phyloP scores from a whole-genome alignment of 2,797 vertebrate species.

The Orestias chungarensis region DNA sequence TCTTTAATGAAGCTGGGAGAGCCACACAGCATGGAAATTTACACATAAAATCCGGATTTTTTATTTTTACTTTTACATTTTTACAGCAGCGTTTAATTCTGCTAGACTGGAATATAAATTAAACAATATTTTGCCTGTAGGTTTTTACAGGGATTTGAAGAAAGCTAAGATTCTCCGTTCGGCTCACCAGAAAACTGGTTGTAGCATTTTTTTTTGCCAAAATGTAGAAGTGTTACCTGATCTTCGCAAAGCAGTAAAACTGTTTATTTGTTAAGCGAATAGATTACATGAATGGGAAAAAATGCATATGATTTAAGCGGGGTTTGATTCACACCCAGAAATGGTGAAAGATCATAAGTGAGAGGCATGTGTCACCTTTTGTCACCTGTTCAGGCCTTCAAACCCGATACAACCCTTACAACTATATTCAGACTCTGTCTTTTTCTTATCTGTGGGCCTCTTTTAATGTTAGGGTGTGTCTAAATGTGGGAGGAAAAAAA shows the following conservation, averaged over 20 bases:
- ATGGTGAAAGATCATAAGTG: not conserved
- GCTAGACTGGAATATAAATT: not conserved
- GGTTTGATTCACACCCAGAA: not conserved
- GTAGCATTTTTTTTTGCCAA: slow-evolving; percentile 20
- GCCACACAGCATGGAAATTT: not conserved
- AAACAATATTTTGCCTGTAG: slow-evolving; percentile 8
- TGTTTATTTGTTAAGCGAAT: slow-evolving; percentile 5
- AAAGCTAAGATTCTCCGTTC: slow-evolving; percentile 59
- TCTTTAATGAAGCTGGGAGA: too few species aligned
- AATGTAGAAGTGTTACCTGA: slow-evolving; percentile 16
- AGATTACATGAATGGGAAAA: too few species aligned
- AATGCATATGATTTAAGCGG: not conserved
- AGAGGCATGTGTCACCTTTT: not conserved
- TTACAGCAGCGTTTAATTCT: not conserved
- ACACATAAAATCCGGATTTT: not conserved
- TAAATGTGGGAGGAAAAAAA: slow-evolving; percentile 60
- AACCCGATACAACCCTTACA: slow-evolving; percentile 33
- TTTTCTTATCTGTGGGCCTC: slow-evolving; percentile 68
- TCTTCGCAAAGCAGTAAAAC: slow-evolving; percentile 23
- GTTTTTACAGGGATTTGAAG: slow-evolving; percentile 5
- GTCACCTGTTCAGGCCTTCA: slow-evolving; percentile 24
- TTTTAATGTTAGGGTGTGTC: slow-evolving; percentile 56
- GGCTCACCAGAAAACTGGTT: slow-evolving; percentile 43
- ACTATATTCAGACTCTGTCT: slow-evolving; percentile 39
- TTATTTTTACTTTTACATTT: not conserved